Base-by-base conservation (phyloP, 2,113 vertebrate genomes). In the Leucopsar rothschildi region DNA sequence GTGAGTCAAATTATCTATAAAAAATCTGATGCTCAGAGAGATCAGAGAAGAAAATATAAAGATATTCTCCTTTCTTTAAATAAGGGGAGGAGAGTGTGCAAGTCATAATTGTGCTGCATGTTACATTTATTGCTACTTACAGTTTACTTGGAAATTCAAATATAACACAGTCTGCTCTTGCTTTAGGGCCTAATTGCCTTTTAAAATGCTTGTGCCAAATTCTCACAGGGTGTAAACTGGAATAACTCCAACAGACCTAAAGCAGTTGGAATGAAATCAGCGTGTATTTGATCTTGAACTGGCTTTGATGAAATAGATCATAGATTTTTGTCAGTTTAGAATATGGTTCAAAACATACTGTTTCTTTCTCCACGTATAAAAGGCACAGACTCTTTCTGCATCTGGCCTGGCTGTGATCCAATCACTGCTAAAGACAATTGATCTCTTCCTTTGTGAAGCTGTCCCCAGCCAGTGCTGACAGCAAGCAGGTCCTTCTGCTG, bases 281-380 rank as follows among this genome's bases (percentile, higher is more conserved):
- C n/a, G 47, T 93, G 79, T 35, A 92, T 96, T 96, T 96, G 93
- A 95, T 97, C 89, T 87, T 69, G 63, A 91, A 65, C 84, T 79
- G 78, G 81, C 93, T 95, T 95, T 95, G 91, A 92, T 92, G 94
- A 80, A 94, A 78, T 27, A 94, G 91, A 96, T 95, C 81, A 73
- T 2, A 93, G 94, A 91, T 89, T 93, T 92, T 65, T 95, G 84
- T 89, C 91, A 91, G 91, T 90, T 95, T 85, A 80, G 81, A 44
- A 53, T 68, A 76, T 12, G 23, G 66, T 79, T 80, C 92, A 73
- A 82, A 91, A 70, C 2, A 11, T 44, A 42, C 66, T 63, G 33
- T 59, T 95, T 87, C 52, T 72, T 78, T 84, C 61, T 85, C 61
- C 31, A 33, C 33, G 68, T 92, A 50, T 2, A 82, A 78, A 86